These are phyloP conservation scores for Papilio xuthus DNA, from an alignment of 1,140 invertebrate species.

Conservation along the genomic window DNA sequence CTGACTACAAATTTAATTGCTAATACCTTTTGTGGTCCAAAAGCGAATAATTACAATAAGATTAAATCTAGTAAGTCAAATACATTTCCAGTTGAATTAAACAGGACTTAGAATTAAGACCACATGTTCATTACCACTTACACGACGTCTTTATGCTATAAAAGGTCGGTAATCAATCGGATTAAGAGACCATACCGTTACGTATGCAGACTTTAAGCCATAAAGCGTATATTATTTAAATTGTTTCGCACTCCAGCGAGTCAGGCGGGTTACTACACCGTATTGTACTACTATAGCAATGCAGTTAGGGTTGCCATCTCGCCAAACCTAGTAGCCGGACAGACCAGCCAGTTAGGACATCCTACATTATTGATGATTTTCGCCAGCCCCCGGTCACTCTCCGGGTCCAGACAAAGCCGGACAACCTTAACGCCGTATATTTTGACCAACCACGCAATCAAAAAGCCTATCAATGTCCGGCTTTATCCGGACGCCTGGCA, in stretches of 20 bases:
- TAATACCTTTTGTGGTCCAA: not conserved
- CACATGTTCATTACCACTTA: not conserved
- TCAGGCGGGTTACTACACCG: constrained; percentile 6
- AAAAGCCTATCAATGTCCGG: no score
- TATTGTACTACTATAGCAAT: not conserved
- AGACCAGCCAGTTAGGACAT: no score
- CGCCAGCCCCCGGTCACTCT: no score
- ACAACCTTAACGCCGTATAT: no score
- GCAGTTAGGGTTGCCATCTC: no score
- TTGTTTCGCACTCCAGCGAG: constrained; percentile 7
- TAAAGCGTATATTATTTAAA: constrained; percentile 19
- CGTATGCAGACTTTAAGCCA: constrained; percentile 10
- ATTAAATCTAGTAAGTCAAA: not conserved
- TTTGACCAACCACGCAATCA: no score
- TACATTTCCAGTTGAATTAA: not conserved
- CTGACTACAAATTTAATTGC: not conserved
- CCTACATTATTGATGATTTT: no score
- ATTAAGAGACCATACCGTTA: constrained; percentile 27
- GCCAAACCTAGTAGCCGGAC: no score
- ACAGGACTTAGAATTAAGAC: not conserved
- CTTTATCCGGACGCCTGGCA: no score
- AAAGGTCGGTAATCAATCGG: constrained; percentile 11
- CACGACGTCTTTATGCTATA: not conserved
- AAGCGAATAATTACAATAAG: not conserved
- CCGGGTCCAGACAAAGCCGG: no score